Conservation (phyloP, 2,888 invertebrate species). For the Pyrgus malvae region DNA sequence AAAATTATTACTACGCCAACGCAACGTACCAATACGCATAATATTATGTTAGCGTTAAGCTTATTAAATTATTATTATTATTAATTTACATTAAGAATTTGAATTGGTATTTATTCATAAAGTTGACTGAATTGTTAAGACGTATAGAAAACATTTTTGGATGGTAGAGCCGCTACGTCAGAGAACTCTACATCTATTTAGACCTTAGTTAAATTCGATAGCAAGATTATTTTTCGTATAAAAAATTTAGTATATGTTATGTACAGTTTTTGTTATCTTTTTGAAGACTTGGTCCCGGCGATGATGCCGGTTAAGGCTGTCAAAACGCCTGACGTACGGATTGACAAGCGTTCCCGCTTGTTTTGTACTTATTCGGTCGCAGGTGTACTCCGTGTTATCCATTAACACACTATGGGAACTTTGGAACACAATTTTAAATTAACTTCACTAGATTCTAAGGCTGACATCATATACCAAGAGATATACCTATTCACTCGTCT, state of each 20-base stretch:
- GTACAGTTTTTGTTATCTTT: slow-evolving; percentile 46
- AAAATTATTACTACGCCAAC: too few species aligned
- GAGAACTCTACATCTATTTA: too few species aligned
- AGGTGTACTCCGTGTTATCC: slow-evolving; percentile 69
- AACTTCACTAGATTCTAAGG: slow-evolving; percentile 8
- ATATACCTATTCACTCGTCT: too few species aligned
- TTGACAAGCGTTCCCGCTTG: slow-evolving; percentile 73
- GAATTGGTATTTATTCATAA: too few species aligned
- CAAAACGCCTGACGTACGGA: slow-evolving; percentile 76
- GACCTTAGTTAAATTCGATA: background rate
- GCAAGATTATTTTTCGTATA: slow-evolving; percentile 4
- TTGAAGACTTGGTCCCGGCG: slow-evolving; percentile 51
- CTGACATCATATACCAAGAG: too few species aligned
- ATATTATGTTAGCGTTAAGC: too few species aligned
- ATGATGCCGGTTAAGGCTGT: slow-evolving; percentile 79
- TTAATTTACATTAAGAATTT: too few species aligned
- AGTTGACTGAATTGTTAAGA: too few species aligned
- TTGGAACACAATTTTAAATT: slow-evolving; percentile 25
- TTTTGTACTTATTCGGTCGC: slow-evolving; percentile 67
- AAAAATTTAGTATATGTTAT: slow-evolving; percentile 35
- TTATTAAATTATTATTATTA: too few species aligned
- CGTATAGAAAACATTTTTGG: too few species aligned
- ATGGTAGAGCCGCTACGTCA: too few species aligned
- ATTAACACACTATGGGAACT: slow-evolving; percentile 38
- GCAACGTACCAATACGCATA: too few species aligned